Conservation (phyloP, 2,888 invertebrate genomes). For the Rosalia funebris region DNA sequence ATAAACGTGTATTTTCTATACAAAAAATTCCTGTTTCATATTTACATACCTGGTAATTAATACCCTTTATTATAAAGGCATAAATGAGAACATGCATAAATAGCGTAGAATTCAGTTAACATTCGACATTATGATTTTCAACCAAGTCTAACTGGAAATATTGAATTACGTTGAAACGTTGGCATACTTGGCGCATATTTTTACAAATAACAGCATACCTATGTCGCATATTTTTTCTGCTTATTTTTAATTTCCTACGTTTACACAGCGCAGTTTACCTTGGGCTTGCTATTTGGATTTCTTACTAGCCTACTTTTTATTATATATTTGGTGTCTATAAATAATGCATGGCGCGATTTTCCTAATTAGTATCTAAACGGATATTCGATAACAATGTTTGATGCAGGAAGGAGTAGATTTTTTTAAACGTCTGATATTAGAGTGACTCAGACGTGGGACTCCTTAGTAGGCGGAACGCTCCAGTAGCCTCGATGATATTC, state of each 20-base stretch:
- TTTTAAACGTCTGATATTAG: constrained; percentile 2
- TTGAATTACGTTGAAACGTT: not conserved
- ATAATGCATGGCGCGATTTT: not conserved
- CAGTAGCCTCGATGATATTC: constrained; percentile 30
- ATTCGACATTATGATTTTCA: no score
- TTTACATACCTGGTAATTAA: no score
- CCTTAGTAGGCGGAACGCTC: constrained; percentile 28
- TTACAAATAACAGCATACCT: not conserved
- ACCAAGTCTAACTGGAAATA: no score
- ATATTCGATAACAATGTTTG: constrained; percentile 9
- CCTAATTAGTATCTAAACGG: not conserved
- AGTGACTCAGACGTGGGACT: constrained; percentile 25
- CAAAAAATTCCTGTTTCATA: no score
- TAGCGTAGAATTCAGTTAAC: no score
- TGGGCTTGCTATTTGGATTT: not conserved
- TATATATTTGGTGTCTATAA: not conserved
- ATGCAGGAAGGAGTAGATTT: constrained; percentile 8
- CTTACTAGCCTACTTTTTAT: not conserved
- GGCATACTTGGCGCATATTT: not conserved
- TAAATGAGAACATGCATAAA: no score
- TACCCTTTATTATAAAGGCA: no score
- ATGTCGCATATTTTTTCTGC: not conserved
- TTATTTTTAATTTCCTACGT: constrained; percentile 4
- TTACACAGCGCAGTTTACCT: not conserved
- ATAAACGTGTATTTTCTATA: no score